Conservation (phyloP, 2,888 invertebrate species). For the Caenorhabditis imperialis region DNA sequence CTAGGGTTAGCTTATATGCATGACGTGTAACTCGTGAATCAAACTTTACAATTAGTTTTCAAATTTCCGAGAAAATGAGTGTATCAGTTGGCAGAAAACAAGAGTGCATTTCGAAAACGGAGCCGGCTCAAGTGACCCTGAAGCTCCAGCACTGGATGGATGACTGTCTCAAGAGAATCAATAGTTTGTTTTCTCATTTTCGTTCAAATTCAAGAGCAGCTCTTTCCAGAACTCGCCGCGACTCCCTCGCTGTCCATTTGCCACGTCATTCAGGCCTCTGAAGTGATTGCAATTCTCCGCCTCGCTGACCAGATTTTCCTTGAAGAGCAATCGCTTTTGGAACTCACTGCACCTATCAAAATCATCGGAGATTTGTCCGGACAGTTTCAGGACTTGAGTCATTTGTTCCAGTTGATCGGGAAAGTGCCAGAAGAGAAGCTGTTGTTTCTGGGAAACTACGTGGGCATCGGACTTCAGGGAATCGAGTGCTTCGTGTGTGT, state of each 20-base stretch:
- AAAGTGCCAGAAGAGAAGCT: slow-evolving; percentile 67
- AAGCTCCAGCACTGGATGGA: slow-evolving; percentile 62
- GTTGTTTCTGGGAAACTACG: slow-evolving; percentile 72
- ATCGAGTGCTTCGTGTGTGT: too few species aligned
- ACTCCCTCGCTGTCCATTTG: too few species aligned
- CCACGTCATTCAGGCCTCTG: slow-evolving; percentile 59
- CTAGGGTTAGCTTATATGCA: too few species aligned
- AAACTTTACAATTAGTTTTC: too few species aligned
- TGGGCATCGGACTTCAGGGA: too few species aligned
- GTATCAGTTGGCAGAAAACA: too few species aligned
- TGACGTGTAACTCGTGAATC: too few species aligned
- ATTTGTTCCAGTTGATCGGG: slow-evolving; percentile 70
- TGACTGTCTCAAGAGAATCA: slow-evolving; percentile 61
- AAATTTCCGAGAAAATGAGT: too few species aligned
- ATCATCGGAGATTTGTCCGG: slow-evolving; percentile 72
- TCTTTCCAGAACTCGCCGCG: too few species aligned
- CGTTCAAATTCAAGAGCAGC: too few species aligned
- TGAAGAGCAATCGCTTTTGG: slow-evolving; percentile 65
- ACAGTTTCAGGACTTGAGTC: slow-evolving; percentile 69
- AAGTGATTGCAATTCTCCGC: slow-evolving; percentile 63
- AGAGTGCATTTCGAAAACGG: slow-evolving; percentile 14
- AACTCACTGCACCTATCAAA: slow-evolving; percentile 70
- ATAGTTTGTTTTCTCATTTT: slow-evolving; percentile 56
- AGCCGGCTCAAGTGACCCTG: slow-evolving; percentile 33
- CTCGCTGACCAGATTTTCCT: slow-evolving; percentile 56